These are phyloP conservation scores for Microcebus jonahi DNA, from an alignment of 2,113 vertebrate species.

Conservation along the genomic window DNA sequence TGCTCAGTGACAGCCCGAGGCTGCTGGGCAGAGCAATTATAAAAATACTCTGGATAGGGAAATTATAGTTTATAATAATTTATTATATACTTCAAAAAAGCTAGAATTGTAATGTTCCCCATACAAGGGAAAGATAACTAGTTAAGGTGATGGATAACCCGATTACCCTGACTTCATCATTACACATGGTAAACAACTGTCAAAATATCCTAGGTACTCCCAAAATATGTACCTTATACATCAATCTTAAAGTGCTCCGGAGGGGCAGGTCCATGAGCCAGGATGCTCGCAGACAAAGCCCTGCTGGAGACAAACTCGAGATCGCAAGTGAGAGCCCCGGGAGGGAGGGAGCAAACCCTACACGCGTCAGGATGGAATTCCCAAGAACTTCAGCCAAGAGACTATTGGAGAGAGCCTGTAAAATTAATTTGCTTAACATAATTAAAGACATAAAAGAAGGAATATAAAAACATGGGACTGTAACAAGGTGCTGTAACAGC, in stretches of 20 bases:
- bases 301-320: not conserved
- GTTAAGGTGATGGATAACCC: not conserved
- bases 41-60: not conserved
- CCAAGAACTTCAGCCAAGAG: not conserved
- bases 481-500: not conserved
- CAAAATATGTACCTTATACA: not conserved
- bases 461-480: not conserved
- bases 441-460: not conserved
- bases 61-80: not conserved
- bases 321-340: not conserved
- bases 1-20: not conserved
- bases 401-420: not conserved
- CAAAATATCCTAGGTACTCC: not conserved
- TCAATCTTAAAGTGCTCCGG: not conserved
- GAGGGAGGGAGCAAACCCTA: not conserved
- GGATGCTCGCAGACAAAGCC: not conserved
- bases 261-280: not conserved
- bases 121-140: not conserved
- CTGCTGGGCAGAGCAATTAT: no score
- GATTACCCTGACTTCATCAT: not conserved
- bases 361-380: not conserved
- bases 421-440: no score
- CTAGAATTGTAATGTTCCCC: not conserved
- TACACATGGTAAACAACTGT: not conserved
- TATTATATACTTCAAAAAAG: not conserved